These are phyloP conservation scores for Gymnosoma rotundatum DNA, from an alignment of 2,888 invertebrate species.

Conservation along the genomic window DNA sequence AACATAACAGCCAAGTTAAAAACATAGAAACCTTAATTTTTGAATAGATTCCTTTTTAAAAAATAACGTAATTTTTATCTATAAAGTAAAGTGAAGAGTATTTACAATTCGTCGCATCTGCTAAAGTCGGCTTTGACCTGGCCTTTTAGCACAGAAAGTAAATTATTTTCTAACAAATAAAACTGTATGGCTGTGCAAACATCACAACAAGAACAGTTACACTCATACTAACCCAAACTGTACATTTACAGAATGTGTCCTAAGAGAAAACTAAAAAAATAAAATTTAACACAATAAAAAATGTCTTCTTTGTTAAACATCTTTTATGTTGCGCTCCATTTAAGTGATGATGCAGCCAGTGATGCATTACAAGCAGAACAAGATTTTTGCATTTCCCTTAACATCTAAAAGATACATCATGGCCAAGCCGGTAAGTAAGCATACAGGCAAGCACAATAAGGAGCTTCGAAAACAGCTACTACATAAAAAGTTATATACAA, in stretches of 20 bases:
- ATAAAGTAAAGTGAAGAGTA: background rate
- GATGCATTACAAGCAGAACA: conserved; percentile 68
- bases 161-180: conserved; percentile 61
- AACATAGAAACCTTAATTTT: too few relatives aligned
- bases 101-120: background rate
- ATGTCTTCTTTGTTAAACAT: conserved; percentile 53
- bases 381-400: conserved; percentile 69
- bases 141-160: conserved; percentile 55
- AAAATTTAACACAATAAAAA: conserved; percentile 58
- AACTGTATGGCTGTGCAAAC: background rate
- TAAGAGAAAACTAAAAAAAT: conserved; percentile 29
- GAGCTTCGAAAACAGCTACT: conserved; percentile 30
- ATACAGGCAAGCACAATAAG: conserved; percentile 7
- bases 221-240: background rate
- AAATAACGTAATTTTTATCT: background rate
- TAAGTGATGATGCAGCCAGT: conserved; percentile 64
- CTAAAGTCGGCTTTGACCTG: conserved; percentile 23
- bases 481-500: conserved; percentile 39
- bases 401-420: conserved; percentile 56
- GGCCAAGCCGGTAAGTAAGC: conserved; percentile 27
- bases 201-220: background rate
- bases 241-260: background rate
- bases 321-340: conserved; percentile 67
- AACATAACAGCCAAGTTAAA: too few relatives aligned
- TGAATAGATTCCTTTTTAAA: too few relatives aligned